Evolutionary conservation across 1,140 invertebrate species (phyloP).

Genomic region (Sitophilus oryzae): DNA sequence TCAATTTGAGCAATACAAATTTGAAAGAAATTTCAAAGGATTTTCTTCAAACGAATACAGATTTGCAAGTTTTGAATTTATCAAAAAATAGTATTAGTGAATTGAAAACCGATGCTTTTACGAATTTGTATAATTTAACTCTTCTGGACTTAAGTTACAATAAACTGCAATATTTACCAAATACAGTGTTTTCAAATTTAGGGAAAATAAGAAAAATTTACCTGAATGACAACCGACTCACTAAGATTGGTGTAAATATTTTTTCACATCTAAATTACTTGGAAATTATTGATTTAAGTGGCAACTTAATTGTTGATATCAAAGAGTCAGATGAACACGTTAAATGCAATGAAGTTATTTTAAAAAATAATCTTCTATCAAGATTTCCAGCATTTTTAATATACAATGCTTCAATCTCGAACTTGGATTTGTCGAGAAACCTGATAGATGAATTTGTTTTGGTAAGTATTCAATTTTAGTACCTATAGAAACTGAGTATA

Average conservation of each 20-base stretch:
- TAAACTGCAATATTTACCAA: not conserved
- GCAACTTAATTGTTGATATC: not conserved
- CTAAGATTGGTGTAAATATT: not conserved
- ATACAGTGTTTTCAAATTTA: not conserved
- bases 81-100: not conserved
- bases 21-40: not conserved
- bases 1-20: not conserved
- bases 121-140: not conserved
- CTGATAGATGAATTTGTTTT: not conserved
- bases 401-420: not conserved
- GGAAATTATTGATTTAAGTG: not conserved
- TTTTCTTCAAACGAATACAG: not conserved
- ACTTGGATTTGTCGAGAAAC: not conserved
- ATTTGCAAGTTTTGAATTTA: not conserved
- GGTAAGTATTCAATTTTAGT: no score
- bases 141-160: not conserved
- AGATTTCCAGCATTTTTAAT: not conserved
- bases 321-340: not conserved
- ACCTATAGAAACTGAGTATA: no score
- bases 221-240: not conserved
- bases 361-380: not conserved
- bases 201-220: not conserved
- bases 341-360: not conserved
- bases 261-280: not conserved
- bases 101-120: not conserved